These are phyloP conservation scores for Drosophila ironensis DNA, from an alignment of 1,140 invertebrate genomes.

Conservation along the genomic window DNA sequence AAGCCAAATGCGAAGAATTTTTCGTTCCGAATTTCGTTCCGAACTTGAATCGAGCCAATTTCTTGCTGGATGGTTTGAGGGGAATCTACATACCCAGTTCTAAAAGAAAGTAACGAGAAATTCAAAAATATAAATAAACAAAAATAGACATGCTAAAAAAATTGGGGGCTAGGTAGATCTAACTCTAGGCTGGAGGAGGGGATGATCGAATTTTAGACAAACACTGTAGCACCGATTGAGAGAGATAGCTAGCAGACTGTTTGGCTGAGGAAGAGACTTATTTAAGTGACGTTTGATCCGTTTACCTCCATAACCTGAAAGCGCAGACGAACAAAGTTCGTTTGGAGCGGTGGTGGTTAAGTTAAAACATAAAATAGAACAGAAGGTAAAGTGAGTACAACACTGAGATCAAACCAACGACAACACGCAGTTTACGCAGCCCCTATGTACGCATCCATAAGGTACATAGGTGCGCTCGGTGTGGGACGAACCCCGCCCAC, in stretches of 20 bases:
- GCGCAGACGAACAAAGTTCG: conserved; percentile 51
- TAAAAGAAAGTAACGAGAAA: conserved; percentile 48
- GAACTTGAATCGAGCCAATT: conserved; percentile 46
- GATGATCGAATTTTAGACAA: conserved; percentile 20
- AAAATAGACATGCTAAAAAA: conserved; percentile 46
- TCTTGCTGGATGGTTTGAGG: conserved; percentile 24
- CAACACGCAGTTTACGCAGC: conserved; percentile 44
- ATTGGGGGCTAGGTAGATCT: not conserved
- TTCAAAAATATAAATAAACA: conserved; percentile 25
- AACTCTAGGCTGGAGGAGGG: conserved; percentile 21
- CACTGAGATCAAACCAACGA: conserved; percentile 46
- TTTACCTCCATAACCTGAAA: conserved; percentile 73
- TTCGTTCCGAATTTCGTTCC: conserved; percentile 13
- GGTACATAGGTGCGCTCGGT: not conserved
- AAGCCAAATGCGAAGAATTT: conserved; percentile 19
- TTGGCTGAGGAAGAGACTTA: conserved; percentile 35
- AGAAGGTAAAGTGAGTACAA: conserved; percentile 64
- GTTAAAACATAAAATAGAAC: conserved; percentile 71
- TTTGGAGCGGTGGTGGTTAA: conserved; percentile 22
- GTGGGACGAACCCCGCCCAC: not conserved
- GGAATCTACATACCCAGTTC: conserved; percentile 54
- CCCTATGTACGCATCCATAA: not conserved
- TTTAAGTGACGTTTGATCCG: conserved; percentile 40
- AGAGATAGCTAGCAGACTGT: conserved; percentile 12
- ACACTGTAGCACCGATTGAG: conserved; percentile 16